Evolutionary conservation across 1,140 invertebrate species (phyloP).

Genomic region (Platyscapa corneri): DNA sequence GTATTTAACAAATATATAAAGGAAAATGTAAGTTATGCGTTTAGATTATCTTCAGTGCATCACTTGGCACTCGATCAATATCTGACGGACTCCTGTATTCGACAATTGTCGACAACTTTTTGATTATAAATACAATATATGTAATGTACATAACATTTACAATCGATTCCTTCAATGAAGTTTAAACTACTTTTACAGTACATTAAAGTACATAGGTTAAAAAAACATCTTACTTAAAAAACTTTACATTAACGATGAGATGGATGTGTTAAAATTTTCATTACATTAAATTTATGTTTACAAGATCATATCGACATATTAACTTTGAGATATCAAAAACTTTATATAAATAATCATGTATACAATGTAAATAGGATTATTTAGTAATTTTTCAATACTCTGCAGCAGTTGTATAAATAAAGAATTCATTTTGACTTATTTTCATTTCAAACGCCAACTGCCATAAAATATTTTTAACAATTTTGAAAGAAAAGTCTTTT

Average conservation of each 20-base stretch:
- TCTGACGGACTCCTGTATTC: constrained; percentile 41
- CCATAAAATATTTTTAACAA: constrained; percentile 24
- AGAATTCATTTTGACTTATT: neutral
- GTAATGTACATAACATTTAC: constrained; percentile 46
- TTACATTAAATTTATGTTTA: constrained; percentile 34
- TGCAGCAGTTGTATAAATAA: neutral
- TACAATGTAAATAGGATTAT: neutral
- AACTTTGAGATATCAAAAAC: constrained; percentile 23
- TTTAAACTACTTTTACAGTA: neutral
- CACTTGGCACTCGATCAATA: constrained; percentile 62
- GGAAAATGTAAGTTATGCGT: constrained; percentile 49
- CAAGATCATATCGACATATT: neutral
- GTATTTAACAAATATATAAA: constrained; percentile 30
- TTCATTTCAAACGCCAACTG: neutral
- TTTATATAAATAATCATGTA: constrained; percentile 12
- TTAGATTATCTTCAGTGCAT: constrained; percentile 58
- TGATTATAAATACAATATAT: constrained; percentile 43
- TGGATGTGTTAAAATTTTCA: neutral
- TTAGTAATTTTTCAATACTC: neutral
- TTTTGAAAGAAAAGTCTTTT: constrained; percentile 23
- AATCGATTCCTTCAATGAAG: constrained; percentile 22
- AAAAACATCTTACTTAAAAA: constrained; percentile 27
- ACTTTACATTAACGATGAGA: neutral
- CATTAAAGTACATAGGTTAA: neutral
- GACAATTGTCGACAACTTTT: constrained; percentile 20